These are phyloP conservation scores for Myotis findleyi DNA, from an alignment of 2,797 vertebrate genomes.

Conservation along the genomic window DNA sequence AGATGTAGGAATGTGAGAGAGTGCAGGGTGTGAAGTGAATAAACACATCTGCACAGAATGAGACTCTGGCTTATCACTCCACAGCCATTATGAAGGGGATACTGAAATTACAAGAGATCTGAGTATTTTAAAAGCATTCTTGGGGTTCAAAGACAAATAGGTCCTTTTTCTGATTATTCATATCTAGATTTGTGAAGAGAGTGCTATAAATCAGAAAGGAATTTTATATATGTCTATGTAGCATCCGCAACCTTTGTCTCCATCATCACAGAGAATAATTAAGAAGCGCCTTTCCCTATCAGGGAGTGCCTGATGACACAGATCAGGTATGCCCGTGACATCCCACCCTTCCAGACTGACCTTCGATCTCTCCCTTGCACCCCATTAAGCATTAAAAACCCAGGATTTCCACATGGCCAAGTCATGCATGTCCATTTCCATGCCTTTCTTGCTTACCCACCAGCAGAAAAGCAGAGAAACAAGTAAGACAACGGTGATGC, in stretches of 20 bases:
- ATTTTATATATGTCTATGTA: neutral
- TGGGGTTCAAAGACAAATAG: neutral
- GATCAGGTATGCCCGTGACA: neutral
- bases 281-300: neutral
- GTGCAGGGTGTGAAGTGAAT: neutral
- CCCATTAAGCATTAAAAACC: neutral
- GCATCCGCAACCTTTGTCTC: neutral
- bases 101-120: neutral
- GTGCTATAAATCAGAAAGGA: neutral
- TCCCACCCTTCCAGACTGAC: neutral
- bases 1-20: neutral
- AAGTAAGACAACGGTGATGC: neutral
- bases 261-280: neutral
- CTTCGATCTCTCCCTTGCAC: neutral
- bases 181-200: constrained; percentile 1
- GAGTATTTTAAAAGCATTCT: neutral
- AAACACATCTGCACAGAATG: neutral
- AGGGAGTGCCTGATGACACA: neutral
- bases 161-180: neutral
- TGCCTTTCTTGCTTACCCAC: neutral
- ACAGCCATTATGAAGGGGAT: neutral
- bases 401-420: neutral
- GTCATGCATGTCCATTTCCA: neutral
- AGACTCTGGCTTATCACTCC: neutral
- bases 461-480: constrained; percentile 3